Base-by-base conservation (phyloP, 2,888 invertebrate genomes). In the Allolobophora icterica region DNA sequence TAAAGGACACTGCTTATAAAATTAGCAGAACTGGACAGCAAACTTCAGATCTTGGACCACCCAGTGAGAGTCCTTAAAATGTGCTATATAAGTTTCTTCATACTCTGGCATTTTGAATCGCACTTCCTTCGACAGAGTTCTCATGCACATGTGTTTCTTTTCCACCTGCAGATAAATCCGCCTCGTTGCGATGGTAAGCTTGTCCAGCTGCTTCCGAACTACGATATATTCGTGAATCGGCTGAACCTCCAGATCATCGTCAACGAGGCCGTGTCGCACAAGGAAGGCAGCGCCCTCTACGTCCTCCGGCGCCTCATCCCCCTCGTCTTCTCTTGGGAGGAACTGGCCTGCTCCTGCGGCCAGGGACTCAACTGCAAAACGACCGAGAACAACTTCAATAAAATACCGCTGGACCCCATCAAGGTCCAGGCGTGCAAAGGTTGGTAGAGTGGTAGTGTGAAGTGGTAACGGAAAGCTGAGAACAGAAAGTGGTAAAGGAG, bases 281-380 rank as follows among this genome's bases (percentile, higher is more conserved):
- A 91, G 84, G 90, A 91, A 34, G 90, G 90, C 84, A 91, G 90
- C 34, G 92, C 91, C n/a, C 71, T 92, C 19, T 92, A 90, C 71
- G 92, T 92, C 15, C 90, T 92, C 52, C 58, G 92, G 42, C 91
- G 92, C 34, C 40, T 92, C 83, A 92, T 92, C 33, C 92, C 92
- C 17, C 90, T 92, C n/a, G 92, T 92, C 45, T 92, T 92, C 84
- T 84, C 91, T 8, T 92, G 92, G 92, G 92, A 92, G 40, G 92
- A 92, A 84, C 89, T 92, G 34, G 92, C 92, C 33, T 89, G 52
- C 33, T 92, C 92, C 24, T 33, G 92, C 40, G 92, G 92, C 34
- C 92, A 92, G 91, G 92, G 92, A 19, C 90, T 92, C 71, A 91
- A 92, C 84, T 92, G 92, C 42, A 92, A 92, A 90, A 90, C 91